Conservation (phyloP, 2,888 invertebrate species). For the Pasiphila rectangulata region DNA sequence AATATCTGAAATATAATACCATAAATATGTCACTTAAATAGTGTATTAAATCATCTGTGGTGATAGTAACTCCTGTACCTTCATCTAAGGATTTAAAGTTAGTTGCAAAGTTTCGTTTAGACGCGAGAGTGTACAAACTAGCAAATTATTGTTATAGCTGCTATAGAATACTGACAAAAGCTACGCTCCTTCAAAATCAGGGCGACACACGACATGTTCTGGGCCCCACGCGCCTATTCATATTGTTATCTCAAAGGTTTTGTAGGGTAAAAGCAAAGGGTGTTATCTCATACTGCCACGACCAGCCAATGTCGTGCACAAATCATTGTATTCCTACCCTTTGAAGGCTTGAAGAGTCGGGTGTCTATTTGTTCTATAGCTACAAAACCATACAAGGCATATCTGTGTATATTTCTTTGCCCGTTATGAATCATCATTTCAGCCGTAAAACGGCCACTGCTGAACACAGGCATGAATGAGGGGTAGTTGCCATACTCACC, state of each 20-base stretch:
- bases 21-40: no score
- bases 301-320: neutral
- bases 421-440: no score
- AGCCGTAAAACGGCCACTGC: no score
- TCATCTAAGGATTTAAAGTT: neutral
- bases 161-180: constrained; percentile 23
- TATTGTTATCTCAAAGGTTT: constrained; percentile 25
- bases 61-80: no score
- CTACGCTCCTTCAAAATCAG: constrained; percentile 24
- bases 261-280: constrained; percentile 15
- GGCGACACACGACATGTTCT: constrained; percentile 23
- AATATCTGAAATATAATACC: no score
- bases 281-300: constrained; percentile 11
- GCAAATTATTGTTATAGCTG: neutral
- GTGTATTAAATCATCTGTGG: no score
- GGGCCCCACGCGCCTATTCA: constrained; percentile 20
- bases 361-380: no score
- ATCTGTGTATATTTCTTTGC: no score
- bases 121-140: no score
- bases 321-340: constrained; percentile 2
- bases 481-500: no score
- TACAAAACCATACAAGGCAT: no score
- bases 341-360: neutral
- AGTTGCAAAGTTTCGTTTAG: neutral
- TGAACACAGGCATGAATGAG: no score